These are phyloP conservation scores for Achlya flavicornis DNA, from an alignment of 2,888 invertebrate species.

Conservation along the genomic window DNA sequence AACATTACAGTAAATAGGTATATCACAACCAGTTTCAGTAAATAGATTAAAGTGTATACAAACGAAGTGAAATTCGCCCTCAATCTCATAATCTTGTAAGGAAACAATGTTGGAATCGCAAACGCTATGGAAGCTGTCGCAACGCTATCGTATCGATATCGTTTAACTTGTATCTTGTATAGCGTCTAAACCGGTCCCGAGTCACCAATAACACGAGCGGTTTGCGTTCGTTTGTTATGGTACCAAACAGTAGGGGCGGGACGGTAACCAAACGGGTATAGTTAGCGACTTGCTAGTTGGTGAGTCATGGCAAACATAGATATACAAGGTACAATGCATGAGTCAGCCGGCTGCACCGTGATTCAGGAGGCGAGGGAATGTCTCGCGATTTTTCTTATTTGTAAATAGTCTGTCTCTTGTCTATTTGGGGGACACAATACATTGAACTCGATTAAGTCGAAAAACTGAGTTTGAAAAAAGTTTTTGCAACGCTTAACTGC, in stretches of 20 bases:
- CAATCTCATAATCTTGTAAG: slow-evolving; percentile 13
- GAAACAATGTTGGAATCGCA: slow-evolving; percentile 15
- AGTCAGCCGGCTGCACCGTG: slow-evolving; percentile 43
- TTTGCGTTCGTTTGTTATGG: slow-evolving; percentile 12
- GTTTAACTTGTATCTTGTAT: slow-evolving; percentile 11
- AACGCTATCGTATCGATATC: slow-evolving; percentile 18
- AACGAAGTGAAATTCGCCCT: slow-evolving; percentile 10
- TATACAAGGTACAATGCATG: slow-evolving; percentile 21
- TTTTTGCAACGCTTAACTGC: not conserved
- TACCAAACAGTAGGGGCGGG: slow-evolving; percentile 8
- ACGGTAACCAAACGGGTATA: not conserved
- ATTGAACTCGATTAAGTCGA: not conserved
- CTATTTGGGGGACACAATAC: slow-evolving; percentile 2
- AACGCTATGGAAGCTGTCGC: slow-evolving; percentile 22
- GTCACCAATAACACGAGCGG: slow-evolving; percentile 7
- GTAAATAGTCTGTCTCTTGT: slow-evolving; percentile 12
- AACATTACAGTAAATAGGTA: not conserved
- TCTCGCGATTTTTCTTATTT: slow-evolving; percentile 39
- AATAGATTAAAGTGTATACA: not conserved
- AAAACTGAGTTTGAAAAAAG: not conserved
- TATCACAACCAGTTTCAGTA: not conserved
- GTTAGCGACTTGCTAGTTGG: not conserved
- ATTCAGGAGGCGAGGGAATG: slow-evolving; percentile 51
- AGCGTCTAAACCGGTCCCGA: slow-evolving; percentile 10
- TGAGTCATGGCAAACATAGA: not conserved